These are phyloP conservation scores for Lacerta viridis DNA, from an alignment of 2,797 vertebrate genomes.

Conservation along the genomic window DNA sequence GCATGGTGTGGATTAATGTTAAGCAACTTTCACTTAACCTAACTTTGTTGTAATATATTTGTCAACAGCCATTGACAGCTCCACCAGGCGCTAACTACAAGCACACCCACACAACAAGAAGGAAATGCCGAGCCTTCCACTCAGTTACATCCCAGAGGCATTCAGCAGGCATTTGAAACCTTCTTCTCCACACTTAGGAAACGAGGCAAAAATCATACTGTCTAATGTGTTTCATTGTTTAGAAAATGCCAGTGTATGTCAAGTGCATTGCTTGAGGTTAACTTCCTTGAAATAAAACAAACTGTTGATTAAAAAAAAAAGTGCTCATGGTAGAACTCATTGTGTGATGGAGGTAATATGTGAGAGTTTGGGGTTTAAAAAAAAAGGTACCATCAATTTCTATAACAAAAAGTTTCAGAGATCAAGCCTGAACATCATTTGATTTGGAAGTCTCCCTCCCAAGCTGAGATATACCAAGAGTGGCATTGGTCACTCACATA, in stretches of 20 bases:
- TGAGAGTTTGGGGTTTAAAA: not conserved
- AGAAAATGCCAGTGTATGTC: not conserved
- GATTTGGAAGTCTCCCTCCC: not conserved
- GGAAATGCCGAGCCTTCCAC: constrained; percentile 18
- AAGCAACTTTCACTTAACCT: constrained; percentile 62
- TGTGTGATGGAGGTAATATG: not conserved
- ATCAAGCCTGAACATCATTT: not conserved
- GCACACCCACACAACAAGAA: constrained; percentile 53
- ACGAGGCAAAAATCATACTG: not conserved
- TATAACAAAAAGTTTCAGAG: not conserved
- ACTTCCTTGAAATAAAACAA: not conserved
- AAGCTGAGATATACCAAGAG: not conserved
- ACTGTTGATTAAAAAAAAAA: not conserved
- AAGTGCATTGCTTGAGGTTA: not conserved
- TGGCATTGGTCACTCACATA: too few relatives aligned
- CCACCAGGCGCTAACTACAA: constrained; percentile 57
- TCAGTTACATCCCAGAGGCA: constrained; percentile 53
- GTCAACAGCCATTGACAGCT: constrained; percentile 67
- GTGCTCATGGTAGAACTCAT: not conserved
- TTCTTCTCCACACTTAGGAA: not conserved
- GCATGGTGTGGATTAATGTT: constrained; percentile 57
- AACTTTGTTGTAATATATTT: constrained; percentile 64
- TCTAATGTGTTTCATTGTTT: not conserved
- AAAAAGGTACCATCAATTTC: not conserved
- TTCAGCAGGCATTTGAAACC: constrained; percentile 36